Base-by-base conservation (phyloP, 2,888 invertebrate genomes). In the Sussaba pulchella region DNA sequence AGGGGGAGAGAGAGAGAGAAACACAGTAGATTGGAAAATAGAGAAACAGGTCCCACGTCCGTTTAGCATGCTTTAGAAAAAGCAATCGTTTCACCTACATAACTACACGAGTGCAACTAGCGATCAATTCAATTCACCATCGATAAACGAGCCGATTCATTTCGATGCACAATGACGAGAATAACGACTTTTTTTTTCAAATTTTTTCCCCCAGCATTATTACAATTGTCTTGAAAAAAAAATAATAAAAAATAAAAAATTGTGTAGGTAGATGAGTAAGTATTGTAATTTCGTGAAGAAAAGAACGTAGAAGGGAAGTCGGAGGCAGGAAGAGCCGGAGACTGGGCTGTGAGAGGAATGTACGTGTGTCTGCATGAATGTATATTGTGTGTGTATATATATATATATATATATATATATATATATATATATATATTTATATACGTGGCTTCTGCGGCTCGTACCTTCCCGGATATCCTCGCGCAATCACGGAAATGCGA, bases 401-500 rank as follows among this genome's bases (percentile, higher is more conserved):
- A 19, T 63, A 14, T 70, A 45, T 31, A 17, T 43, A 52, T 21
- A 17, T 61, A 39, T 10, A 26, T 54, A 21, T 26, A 24, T 26
- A 12, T 54, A 12, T 57, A 19, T 57, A n/a, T 31, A 52, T 14
- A 57, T 19, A 41, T 26, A 19, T 63, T 10, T 70, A 45, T 31
- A 17, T 43, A 52, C 17, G 12, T 54, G 21, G 64, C 43, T 73
- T 73, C 73, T 73, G 64, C 52, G 43, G 73, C 52, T 63, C 73
- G 73, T 78, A 70, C 78, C 57, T 73, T 59, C 70, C 78, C 78
- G 78, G 78, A 79, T 79, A 79, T 79, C 78, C 78, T 79, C 74
- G 78, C 74, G 78, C 74, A 79, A 79, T 79, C 78, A 74, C 73
- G 78, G 74, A 79, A 79, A 79, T 79, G 78, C 61, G 73, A 47